phyloP scores from a whole-genome alignment of 2,888 invertebrate genomes.

The Nephrocerus scutellatus region DNA sequence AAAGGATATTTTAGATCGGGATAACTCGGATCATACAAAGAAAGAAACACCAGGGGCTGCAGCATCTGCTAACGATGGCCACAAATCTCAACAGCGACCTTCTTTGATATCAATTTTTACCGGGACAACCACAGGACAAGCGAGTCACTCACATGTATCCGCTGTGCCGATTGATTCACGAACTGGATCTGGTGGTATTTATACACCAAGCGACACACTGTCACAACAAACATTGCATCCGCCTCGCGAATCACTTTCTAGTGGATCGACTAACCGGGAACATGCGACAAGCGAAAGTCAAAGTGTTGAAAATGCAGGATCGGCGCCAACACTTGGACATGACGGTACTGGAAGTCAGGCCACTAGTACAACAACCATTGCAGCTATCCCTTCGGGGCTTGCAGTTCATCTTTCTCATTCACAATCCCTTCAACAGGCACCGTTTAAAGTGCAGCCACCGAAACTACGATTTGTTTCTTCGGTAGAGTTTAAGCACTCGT shows the following conservation, averaged over 20 bases:
- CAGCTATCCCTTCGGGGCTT: constrained; percentile 38
- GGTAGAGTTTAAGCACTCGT: constrained; percentile 71
- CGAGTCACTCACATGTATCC: constrained; percentile 44
- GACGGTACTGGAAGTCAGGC: constrained; percentile 31
- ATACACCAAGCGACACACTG: constrained; percentile 47
- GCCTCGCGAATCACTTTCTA: constrained; percentile 54
- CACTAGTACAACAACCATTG: constrained; percentile 27
- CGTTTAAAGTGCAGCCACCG: constrained; percentile 51
- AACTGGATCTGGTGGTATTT: constrained; percentile 46
- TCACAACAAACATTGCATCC: constrained; percentile 49
- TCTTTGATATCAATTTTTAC: constrained; percentile 64
- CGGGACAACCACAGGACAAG: constrained; percentile 51
- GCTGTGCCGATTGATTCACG: constrained; percentile 45
- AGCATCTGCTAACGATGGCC: constrained; percentile 48
- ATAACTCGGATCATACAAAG: constrained; percentile 44
- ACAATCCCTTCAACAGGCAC: constrained; percentile 45
- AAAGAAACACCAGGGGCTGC: constrained; percentile 46
- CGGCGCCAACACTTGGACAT: constrained; percentile 36
- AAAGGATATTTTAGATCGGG: too few relatives aligned
- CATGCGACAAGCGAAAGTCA: constrained; percentile 45
- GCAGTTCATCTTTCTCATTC: constrained; percentile 48
- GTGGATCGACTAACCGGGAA: constrained; percentile 54
- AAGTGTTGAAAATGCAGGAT: constrained; percentile 39
- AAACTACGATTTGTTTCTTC: constrained; percentile 76
- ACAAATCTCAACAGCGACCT: constrained; percentile 56